phyloP scores from a whole-genome alignment of 2,888 invertebrate genomes.

The Patella pellucida region DNA sequence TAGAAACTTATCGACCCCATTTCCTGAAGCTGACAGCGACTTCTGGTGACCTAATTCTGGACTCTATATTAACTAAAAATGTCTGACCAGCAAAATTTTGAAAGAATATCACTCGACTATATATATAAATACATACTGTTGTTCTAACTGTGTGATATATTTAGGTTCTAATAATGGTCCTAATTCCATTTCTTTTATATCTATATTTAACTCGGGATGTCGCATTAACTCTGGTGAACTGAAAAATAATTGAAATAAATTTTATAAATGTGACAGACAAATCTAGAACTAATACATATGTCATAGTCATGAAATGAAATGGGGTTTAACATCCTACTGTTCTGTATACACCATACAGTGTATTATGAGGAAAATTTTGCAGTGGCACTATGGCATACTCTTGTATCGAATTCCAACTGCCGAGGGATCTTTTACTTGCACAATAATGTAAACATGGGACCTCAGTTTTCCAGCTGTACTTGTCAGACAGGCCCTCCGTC shows the following conservation, averaged over 20 bases:
- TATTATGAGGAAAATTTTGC: too few species aligned
- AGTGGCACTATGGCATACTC: too few species aligned
- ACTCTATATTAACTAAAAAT: not conserved
- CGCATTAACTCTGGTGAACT: constrained; percentile 87
- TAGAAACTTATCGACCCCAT: too few species aligned
- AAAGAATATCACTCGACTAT: too few species aligned
- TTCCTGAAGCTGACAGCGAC: too few species aligned
- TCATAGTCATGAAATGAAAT: not conserved
- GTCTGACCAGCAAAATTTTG: not conserved
- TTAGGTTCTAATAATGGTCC: constrained; percentile 84
- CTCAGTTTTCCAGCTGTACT: too few species aligned
- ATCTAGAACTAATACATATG: not conserved
- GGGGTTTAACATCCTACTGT: not conserved
- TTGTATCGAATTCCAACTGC: too few species aligned
- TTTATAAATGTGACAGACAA: not conserved
- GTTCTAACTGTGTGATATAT: constrained; percentile 83
- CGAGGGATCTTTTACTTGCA: too few species aligned
- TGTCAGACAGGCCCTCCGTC: too few species aligned
- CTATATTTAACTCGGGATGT: constrained; percentile 82
- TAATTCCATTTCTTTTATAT: constrained; percentile 80
- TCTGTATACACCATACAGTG: too few species aligned
- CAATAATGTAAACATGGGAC: too few species aligned
- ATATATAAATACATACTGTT: constrained; percentile 78
- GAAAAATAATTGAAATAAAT: constrained; percentile 65
- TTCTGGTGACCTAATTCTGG: not conserved